These are phyloP conservation scores for Platyrinchus mystaceus DNA, from an alignment of 2,797 vertebrate genomes.

Conservation along the genomic window DNA sequence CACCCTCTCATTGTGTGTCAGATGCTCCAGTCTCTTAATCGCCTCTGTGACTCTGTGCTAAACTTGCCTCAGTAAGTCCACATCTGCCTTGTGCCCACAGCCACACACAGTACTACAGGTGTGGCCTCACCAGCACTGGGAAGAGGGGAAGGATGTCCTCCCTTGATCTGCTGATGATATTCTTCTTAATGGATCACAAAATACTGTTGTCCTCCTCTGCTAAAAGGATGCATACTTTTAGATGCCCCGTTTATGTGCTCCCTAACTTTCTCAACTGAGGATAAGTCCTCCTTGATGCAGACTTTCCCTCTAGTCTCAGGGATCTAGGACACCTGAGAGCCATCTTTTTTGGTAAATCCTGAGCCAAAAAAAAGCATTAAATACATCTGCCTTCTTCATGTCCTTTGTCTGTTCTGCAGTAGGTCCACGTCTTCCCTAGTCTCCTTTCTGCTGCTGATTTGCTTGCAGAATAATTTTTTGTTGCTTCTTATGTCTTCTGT, in stretches of 20 bases:
- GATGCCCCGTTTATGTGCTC: background rate
- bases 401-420: background rate
- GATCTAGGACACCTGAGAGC: background rate
- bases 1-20: background rate
- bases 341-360: background rate
- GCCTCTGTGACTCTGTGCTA: background rate
- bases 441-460: background rate
- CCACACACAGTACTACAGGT: background rate
- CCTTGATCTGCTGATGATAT: background rate
- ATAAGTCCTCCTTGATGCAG: background rate
- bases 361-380: background rate
- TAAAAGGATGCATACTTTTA: background rate
- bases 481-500: background rate
- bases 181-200: background rate
- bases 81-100: background rate
- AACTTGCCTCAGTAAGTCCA: accelerated
- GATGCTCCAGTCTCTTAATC: background rate
- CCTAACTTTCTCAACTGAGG: background rate
- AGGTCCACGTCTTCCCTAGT: background rate
- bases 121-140: background rate
- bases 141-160: background rate
- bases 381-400: background rate
- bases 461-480: background rate
- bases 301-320: background rate
- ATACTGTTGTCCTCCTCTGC: background rate